Base-by-base conservation (phyloP, 2,888 invertebrate genomes). In the Acrocyrtus sp. region DNA sequence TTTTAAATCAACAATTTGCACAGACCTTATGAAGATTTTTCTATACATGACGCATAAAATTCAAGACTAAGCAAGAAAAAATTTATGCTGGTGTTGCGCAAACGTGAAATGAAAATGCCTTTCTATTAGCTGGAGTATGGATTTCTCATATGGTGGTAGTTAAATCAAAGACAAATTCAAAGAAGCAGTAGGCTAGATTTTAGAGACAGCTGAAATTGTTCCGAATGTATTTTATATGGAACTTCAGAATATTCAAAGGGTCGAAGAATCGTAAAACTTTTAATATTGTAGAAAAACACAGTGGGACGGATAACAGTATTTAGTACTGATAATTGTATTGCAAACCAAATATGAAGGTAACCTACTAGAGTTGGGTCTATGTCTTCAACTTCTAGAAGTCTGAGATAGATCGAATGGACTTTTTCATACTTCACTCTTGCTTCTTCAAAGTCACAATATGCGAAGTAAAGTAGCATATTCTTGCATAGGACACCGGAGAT, bases 371-470 rank as follows among this genome's bases (percentile, higher is more conserved):
- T 97, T 0, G 98, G 98, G 86, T 99, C 98, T 45, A 95, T 91
- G 81, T 96, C 95, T 60, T 90, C 88, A 83, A 96, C 92, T 82
- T 93, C 93, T 66, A 98, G 85, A 83, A 95, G 92, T 72, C 94
- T 91, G 74, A 95, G 93, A 86, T 99, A 99, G 82, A 99, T 97
- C 83, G 92, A 91, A 85, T 98, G 97, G 12, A 92, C 98, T 88
- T 96, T 97, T 78, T 97, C 96, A 83, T 96, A 96, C 83, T 97
- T 96, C 84, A 97, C 89, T 41, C 98, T 87, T 50, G 96, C 93
- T 86, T 99, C 99, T 85, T 99, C 98, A 83, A 98, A 99, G 85
- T 99, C 99, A 0, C 98, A 97, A 83, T 97, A 98, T 0, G 98
- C 97, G 86, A 99, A 99, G 85, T 98, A 97, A 21, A 99, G 85